A percentile compares a stretch with the other conserved stretches of the same genome.
phyloP scores from a whole-genome alignment of 2,888 invertebrate genomes.

The Capitulum mitella region DNA sequence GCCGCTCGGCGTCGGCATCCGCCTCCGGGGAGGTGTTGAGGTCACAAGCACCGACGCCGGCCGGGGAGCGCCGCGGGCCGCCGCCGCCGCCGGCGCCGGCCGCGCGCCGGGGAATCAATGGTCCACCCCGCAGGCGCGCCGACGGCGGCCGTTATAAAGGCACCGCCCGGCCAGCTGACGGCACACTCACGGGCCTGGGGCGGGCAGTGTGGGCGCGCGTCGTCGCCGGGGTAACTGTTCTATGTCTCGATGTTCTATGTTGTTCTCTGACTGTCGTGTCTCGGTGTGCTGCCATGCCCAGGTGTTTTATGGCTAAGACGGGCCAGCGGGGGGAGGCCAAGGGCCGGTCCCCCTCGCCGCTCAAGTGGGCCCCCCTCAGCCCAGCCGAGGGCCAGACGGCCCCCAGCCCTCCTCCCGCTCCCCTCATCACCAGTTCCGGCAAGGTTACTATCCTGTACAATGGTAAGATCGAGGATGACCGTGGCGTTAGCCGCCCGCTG shows the following conservation, averaged over 20 bases:
- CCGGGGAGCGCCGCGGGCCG: too few species aligned
- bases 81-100: not conserved
- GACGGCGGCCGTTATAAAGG: not conserved
- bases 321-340: slow-evolving; percentile 35
- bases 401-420: slow-evolving; percentile 40
- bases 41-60: not conserved
- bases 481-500: not conserved
- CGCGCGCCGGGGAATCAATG: slow-evolving; percentile 5
- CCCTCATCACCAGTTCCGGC: slow-evolving; percentile 27
- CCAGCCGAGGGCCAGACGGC: slow-evolving; percentile 67
- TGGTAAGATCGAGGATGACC: not conserved
- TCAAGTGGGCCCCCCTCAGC: slow-evolving; percentile 61
- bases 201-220: not conserved
- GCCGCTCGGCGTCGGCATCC: not conserved
- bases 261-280: slow-evolving; percentile 9
- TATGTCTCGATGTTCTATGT: slow-evolving; percentile 17
- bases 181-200: not conserved
- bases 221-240: not conserved
- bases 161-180: not conserved
- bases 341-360: slow-evolving; percentile 37
- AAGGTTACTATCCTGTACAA: slow-evolving; percentile 16
- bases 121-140: not conserved
- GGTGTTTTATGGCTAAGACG: slow-evolving; percentile 92
- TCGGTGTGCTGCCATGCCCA: slow-evolving; percentile 58
- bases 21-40: slow-evolving; percentile 7